These are phyloP conservation scores for Ceratosolen solmsi DNA, from an alignment of 1,140 invertebrate species.

Conservation along the genomic window DNA sequence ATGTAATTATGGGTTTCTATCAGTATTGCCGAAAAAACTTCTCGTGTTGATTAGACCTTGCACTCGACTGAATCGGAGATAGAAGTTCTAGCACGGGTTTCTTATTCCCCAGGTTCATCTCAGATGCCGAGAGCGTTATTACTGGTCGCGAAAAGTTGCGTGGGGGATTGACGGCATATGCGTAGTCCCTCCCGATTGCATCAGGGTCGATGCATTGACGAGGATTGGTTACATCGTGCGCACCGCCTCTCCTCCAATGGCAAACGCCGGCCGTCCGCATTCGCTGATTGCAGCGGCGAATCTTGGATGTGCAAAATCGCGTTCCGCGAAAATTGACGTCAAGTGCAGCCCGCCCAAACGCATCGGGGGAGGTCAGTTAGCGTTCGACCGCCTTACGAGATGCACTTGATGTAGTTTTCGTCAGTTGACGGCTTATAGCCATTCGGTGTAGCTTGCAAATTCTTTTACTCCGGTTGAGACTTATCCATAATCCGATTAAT, in stretches of 20 bases:
- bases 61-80: too few species aligned
- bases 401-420: background rate
- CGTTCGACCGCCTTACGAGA: background rate
- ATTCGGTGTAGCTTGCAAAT: background rate
- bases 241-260: conserved; percentile 38
- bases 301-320: conserved; percentile 41
- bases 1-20: too few species aligned
- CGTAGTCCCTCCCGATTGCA: conserved; percentile 47
- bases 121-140: too few species aligned
- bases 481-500: too few species aligned
- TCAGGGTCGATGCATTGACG: conserved; percentile 50
- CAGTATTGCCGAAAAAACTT: too few species aligned
- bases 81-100: too few species aligned
- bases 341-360: conserved; percentile 31
- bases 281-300: conserved; percentile 41
- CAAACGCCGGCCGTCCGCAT: conserved; percentile 22
- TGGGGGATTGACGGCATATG: conserved; percentile 41
- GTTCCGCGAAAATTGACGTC: background rate
- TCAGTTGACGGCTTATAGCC: background rate
- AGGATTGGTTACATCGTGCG: conserved; percentile 22
- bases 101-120: too few species aligned
- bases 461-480: too few species aligned
- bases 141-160: conserved; percentile 1
- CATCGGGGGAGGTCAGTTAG: background rate
- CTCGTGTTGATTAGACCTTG: too few species aligned